phyloP scores from a whole-genome alignment of 2,797 vertebrate species.

The Acrocephalus scirpaceus region DNA sequence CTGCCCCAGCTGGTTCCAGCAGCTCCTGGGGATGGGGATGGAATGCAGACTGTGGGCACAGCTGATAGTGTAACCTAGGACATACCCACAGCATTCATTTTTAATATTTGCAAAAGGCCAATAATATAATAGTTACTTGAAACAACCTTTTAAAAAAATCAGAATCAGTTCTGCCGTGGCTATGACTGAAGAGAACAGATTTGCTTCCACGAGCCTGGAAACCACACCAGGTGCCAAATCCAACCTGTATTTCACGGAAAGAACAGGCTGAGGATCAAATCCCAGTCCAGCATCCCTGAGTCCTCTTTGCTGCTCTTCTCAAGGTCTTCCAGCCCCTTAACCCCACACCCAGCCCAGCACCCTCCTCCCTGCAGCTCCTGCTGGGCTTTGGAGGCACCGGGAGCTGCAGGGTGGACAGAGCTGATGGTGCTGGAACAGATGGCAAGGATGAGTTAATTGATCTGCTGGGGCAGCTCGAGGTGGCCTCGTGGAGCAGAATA shows the following conservation, averaged over 20 bases:
- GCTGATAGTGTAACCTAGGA: too few species aligned
- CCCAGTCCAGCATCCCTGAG: accelerated
- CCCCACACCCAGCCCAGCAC: background rate
- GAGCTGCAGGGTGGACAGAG: constrained; percentile 9
- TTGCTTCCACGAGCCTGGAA: background rate
- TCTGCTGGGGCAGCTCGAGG: constrained; percentile 66
- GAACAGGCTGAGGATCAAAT: background rate
- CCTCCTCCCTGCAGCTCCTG: background rate
- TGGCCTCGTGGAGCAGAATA: constrained; percentile 48
- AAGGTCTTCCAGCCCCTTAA: background rate
- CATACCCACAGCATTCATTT: too few species aligned
- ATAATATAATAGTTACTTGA: too few species aligned
- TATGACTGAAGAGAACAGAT: background rate
- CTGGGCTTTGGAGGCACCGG: background rate
- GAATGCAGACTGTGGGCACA: too few species aligned
- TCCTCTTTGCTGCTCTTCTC: background rate
- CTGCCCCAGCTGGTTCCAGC: too few species aligned
- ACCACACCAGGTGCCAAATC: accelerated
- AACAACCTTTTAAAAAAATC: background rate
- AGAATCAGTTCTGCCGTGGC: background rate
- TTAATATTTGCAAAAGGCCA: too few species aligned
- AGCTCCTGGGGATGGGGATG: too few species aligned
- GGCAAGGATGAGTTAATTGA: constrained; percentile 68
- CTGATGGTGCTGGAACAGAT: constrained; percentile 64
- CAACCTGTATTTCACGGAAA: background rate